Evolutionary conservation across 2,797 vertebrate genomes (phyloP), one percentile per base, ranked within the genome.

Genomic region (Phoebastria nigripes): DNA sequence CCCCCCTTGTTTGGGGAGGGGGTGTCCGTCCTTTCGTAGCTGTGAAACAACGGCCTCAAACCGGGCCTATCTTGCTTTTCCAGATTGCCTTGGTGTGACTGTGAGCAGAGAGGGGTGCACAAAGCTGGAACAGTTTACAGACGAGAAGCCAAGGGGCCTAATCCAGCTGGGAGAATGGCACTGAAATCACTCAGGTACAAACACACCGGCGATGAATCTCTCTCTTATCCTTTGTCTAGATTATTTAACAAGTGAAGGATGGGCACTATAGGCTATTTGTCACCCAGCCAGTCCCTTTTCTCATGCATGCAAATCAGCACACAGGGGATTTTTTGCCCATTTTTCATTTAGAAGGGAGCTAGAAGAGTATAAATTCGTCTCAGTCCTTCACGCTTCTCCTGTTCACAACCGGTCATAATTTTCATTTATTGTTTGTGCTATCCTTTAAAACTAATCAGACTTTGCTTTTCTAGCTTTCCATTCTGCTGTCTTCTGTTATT

Each of bases 41-140:
- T 1, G 24, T 0, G 73, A 6, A 8, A 2, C 17, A 1, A 0
- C 37, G 44, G 56, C 29, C 47, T 11, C n/a, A 8, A 4, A 2
- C 22, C 6, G 7, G 5, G 37, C 5, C 21, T 3, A 2, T 4
- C 51, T 12, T 0, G 65, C 42, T 33, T 1, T 4, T 3, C 24
- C 74, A 12, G 26, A 0, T 1, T 1, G 31, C 42, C 35, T 2
- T 13, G 7, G 3, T 0, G n/a, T 1, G 52, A 7, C 76, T 5
- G 11, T 4, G 46, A 49, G 39, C 41, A 1, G 17, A 1, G 21
- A 33, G 26, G 18, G 19, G 13, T 3, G 47, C 22, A 4, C 52
- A 24, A 9, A n/a, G 31, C 49, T 3, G 37, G n/a, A 29, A 16
- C 42, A 0, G 47, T 3, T 12, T 12, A 2, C 54, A 5, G 39